Percentiles rank a stretch among this genome's conserved stretches.
phyloP scores from a whole-genome alignment of 1,140 invertebrate genomes.

The Lerema accius region DNA sequence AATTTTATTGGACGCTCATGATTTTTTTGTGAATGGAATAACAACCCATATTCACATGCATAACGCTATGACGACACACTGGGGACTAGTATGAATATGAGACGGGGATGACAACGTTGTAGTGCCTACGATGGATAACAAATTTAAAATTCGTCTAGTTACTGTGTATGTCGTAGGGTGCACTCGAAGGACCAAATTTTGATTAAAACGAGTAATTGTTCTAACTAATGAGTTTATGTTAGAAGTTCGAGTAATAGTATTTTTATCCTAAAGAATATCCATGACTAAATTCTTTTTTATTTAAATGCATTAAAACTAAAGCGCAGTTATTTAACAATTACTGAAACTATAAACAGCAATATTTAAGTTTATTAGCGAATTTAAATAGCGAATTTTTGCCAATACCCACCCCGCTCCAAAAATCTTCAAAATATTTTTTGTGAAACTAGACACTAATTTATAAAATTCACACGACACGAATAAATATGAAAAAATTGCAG shows the following conservation, averaged over 20 bases:
- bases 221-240: too few species aligned
- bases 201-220: too few species aligned
- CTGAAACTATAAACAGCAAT: too few species aligned
- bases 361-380: not conserved
- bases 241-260: too few species aligned
- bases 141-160: not conserved
- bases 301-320: too few species aligned
- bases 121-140: not conserved
- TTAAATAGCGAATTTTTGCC: too few species aligned
- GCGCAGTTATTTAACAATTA: too few species aligned
- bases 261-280: too few species aligned
- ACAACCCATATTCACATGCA: not conserved
- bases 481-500: conserved; percentile 5
- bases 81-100: not conserved
- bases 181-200: too few species aligned
- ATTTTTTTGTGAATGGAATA: conserved; percentile 1
- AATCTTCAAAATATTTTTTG: not conserved
- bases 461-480: conserved; percentile 3
- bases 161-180: too few species aligned
- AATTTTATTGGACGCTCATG: not conserved
- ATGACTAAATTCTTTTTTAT: too few species aligned
- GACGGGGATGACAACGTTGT: not conserved
- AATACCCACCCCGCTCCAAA: not conserved
- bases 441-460: not conserved
- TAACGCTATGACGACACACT: not conserved